Evolutionary conservation across 1,140 invertebrate species (phyloP), one percentile per base, ranked within the genome.

Genomic region (Drosophila kohkoa): DNA sequence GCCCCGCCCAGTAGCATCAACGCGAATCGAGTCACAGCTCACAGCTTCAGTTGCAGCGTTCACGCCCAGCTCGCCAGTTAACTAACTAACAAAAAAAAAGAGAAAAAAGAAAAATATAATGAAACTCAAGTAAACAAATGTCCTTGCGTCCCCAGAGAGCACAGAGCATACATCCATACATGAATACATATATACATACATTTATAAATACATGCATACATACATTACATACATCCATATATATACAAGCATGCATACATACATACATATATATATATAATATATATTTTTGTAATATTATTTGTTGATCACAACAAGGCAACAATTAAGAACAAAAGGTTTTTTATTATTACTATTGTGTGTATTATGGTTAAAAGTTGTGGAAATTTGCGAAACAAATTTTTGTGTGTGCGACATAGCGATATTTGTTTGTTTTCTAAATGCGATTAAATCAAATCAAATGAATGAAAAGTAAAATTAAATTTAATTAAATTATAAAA

Each of bases 231-330:
- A 60, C n/a, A 79, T 76, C 86, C 86, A 86, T 86, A 60, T 41
- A 49, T 41, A 55, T 71, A 73, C 54, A 55, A 62, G 10, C 13
- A 46, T 43, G 64, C 16, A 69, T 51, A 57, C 49, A 78, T 28
- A 58, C 38, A 68, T 16, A 68, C 16, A 73, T 48, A 67, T 57
- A 77, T 66, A 70, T 25, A 75, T 43, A 80, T 51, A 32, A 79
- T 67, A 77, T 70, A 86, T 85, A 86, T 86, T 87, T 86, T 87
- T 86, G 77, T 83, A 83, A 89, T 87, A 74, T 89, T 87, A 87
- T 87, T 87, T 85, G 81, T 85, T 85, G 69, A 78, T 72, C 65
- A 57, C 15, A 79, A 41, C 15, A 79, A 41, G 54, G 77, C 81
- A 83, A 76, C 76, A 77, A 77, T 85, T 88, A 83, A 82, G 82